Base-by-base conservation (phyloP, 2,888 invertebrate genomes). In the Heliconius charithonia region DNA sequence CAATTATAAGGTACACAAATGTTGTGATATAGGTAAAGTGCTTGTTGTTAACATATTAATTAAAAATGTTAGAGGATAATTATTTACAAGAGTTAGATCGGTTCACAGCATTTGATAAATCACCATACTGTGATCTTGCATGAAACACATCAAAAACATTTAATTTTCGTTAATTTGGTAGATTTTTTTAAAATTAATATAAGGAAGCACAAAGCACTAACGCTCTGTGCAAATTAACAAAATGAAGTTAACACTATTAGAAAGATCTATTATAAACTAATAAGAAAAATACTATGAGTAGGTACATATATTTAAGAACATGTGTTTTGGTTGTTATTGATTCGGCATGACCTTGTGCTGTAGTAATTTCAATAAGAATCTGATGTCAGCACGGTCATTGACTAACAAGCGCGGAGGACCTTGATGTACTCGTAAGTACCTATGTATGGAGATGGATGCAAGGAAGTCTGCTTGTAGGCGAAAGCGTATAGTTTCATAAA, bases 401-500 rank as follows among this genome's bases (percentile, higher is more conserved):
- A 85, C 84, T 84, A 84, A 81, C 81, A 81, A 82, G 81, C 78
- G 83, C 83, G 82, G 83, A 81, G 82, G 84, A 84, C 83, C 79
- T 81, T 80, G 76, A 76, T 70, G n/a, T 51, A 51, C 41, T 41
- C 16, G 51, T 19, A 19, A 19, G 70, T 75, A n/a, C n/a, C n/a
- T n/a, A 73, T 76, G 79, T 82, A 82, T 81, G 83, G 84, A 86
- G 86, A 86, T 86, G 84, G 86, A 84, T 77, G 88, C 87, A 87
- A 90, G 90, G 89, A 91, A 91, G 89, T 89, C 83, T 82, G 89
- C 89, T 84, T 81, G 87, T 87, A 88, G 86, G 87, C 87, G 87
- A 88, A 87, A 86, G 87, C 87, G 87, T 88, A 87, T 88, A 87
- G 86, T 87, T 88, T 87, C 88, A 85, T 87, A 87, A 88, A 86